Evolutionary conservation across 2,113 vertebrate species (phyloP).

Genomic region (Oenanthe melanoleuca): DNA sequence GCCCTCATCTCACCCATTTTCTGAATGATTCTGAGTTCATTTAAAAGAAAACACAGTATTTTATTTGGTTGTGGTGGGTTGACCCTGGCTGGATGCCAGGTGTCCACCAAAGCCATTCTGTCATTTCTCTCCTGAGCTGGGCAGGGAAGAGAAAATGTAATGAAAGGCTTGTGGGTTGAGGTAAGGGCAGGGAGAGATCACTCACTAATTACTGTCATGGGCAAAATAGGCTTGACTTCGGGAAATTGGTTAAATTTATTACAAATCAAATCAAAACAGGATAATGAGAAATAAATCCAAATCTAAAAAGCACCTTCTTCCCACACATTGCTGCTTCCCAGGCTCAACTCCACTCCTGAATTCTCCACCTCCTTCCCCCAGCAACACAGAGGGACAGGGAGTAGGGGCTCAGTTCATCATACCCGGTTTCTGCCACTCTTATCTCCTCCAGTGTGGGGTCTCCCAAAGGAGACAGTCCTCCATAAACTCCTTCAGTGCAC

Average conservation of each 20-base stretch:
- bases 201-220: fast-evolving
- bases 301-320: background rate
- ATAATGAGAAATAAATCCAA: background rate
- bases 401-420: background rate
- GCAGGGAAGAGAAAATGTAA: background rate
- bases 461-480: background rate
- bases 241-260: background rate
- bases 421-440: background rate
- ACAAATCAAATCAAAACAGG: background rate
- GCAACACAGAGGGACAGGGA: too few species aligned
- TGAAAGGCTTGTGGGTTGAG: background rate
- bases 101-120: background rate
- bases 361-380: background rate
- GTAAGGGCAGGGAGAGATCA: background rate
- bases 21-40: background rate
- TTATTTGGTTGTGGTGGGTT: background rate
- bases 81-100: background rate
- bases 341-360: fast-evolving
- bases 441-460: background rate
- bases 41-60: background rate
- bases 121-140: background rate
- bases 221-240: background rate
- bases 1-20: background rate
- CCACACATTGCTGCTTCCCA: fast-evolving
- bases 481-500: background rate